A percentile compares a stretch with the other conserved stretches of the same genome.
Evolutionary conservation across 2,888 invertebrate species (phyloP).

Genomic region (Ferrisia virgata): DNA sequence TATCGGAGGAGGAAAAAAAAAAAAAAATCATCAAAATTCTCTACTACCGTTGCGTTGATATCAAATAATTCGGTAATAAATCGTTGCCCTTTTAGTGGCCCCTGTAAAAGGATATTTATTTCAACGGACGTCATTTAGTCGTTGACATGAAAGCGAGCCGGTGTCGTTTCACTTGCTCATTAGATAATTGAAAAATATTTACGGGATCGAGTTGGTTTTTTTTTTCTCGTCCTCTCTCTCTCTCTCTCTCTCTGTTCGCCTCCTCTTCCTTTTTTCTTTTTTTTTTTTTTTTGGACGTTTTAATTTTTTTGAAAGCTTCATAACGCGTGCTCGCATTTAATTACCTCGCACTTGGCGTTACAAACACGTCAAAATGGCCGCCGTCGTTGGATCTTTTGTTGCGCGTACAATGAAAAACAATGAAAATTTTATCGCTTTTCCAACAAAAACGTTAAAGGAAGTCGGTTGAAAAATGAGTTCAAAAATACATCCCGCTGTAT

Average conservation of each 20-base stretch:
- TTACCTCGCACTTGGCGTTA: background rate
- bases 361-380: background rate
- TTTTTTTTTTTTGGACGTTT: background rate
- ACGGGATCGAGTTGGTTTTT: background rate
- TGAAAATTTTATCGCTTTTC: background rate
- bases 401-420: background rate
- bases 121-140: background rate
- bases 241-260: too few species aligned
- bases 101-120: background rate
- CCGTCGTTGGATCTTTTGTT: background rate
- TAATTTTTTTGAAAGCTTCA: slow-evolving; percentile 2
- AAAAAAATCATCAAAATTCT: background rate
- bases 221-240: too few species aligned
- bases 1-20: too few species aligned
- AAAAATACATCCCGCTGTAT: background rate
- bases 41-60: background rate
- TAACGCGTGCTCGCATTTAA: background rate
- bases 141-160: background rate
- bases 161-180: background rate
- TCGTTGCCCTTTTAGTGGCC: background rate
- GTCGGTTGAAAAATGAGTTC: background rate
- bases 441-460: background rate
- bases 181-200: slow-evolving; percentile 8
- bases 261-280: too few species aligned
- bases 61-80: background rate